phyloP scores from a whole-genome alignment of 2,113 vertebrate species.

The Tauraco erythrolophus region DNA sequence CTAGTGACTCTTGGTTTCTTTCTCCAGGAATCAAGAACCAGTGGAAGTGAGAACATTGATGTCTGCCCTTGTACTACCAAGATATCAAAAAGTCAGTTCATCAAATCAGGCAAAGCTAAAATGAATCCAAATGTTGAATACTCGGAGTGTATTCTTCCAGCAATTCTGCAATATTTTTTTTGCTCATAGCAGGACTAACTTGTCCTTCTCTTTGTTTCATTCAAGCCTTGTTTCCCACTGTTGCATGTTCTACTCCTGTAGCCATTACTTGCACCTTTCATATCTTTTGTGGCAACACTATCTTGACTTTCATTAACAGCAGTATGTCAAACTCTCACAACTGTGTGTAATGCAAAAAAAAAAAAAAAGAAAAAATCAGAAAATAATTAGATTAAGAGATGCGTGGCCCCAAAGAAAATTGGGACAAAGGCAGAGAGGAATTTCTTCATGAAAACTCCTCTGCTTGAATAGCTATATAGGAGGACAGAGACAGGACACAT shows the following conservation, averaged over 20 bases:
- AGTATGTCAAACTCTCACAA: background rate
- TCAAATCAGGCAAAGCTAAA: background rate
- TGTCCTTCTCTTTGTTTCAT: background rate
- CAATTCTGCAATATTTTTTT: background rate
- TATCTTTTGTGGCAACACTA: background rate
- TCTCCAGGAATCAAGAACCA: background rate
- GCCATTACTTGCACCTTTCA: background rate
- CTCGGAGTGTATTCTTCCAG: background rate
- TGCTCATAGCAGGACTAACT: background rate
- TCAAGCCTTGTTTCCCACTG: background rate
- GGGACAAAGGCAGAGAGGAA: background rate
- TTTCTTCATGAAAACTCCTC: background rate
- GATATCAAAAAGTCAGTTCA: background rate
- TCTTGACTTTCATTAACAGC: background rate
- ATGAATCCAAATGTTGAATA: background rate
- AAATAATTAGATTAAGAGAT: background rate
- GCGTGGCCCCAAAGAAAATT: background rate
- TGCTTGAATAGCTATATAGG: background rate
- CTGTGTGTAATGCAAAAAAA: too few species aligned
- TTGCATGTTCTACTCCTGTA: background rate
- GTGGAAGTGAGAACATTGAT: background rate
- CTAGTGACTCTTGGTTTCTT: background rate
- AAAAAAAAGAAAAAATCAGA: background rate
- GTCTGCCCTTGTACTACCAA: background rate
- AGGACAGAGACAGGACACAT: background rate